phyloP scores from a whole-genome alignment of 2,888 invertebrate species.

The Heliconius sara region DNA sequence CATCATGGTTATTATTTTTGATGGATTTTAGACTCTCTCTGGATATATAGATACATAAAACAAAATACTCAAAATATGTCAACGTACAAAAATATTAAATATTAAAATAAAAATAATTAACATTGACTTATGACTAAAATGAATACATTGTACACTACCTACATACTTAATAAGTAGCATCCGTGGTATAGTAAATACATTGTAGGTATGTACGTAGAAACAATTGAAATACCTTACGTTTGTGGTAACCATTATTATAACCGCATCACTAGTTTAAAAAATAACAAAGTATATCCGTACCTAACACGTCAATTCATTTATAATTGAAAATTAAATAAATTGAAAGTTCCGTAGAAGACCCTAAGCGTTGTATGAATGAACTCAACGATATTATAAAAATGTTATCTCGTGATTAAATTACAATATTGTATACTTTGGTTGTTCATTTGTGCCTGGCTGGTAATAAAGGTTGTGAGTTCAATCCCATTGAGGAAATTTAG shows the following conservation, averaged over 20 bases:
- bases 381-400: not conserved
- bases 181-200: not conserved
- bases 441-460: not conserved
- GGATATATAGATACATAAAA: not conserved
- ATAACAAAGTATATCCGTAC: conserved; percentile 21
- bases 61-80: not conserved
- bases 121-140: not conserved
- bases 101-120: not conserved
- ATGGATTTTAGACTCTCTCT: not conserved
- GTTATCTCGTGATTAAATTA: not conserved
- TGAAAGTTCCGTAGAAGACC: not conserved
- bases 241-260: not conserved
- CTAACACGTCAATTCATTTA: conserved; percentile 16
- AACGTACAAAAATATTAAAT: not conserved
- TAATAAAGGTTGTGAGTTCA: not conserved
- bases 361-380: too few species aligned
- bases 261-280: conserved; percentile 11
- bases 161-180: not conserved
- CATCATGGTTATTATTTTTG: not conserved
- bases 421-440: not conserved
- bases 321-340: not conserved
- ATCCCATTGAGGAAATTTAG: not conserved
- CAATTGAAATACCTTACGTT: conserved; percentile 8
- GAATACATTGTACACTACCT: not conserved
- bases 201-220: not conserved